phyloP scores from a whole-genome alignment of 2,888 invertebrate species.

The Drosophila paramelanica region DNA sequence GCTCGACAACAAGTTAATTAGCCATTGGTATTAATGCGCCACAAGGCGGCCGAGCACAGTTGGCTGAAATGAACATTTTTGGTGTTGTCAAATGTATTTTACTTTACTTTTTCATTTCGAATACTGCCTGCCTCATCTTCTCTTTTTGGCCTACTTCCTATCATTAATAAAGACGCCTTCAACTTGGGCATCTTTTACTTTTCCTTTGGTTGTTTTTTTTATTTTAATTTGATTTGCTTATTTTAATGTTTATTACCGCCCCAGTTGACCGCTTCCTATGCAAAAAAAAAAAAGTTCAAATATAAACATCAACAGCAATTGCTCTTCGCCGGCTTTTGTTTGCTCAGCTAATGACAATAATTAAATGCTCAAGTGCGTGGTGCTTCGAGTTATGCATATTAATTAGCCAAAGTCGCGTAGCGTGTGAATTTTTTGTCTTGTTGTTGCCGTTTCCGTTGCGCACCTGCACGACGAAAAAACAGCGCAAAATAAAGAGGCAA shows the following conservation, averaged over 20 bases:
- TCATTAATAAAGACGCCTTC: constrained; percentile 65
- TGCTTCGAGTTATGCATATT: constrained; percentile 59
- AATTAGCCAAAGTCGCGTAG: constrained; percentile 55
- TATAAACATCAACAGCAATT: constrained; percentile 13
- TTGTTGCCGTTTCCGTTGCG: constrained; percentile 45
- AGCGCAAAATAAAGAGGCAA: constrained; percentile 34
- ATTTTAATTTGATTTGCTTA: constrained; percentile 54
- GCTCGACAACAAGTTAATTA: constrained; percentile 81
- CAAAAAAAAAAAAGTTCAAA: constrained; percentile 13
- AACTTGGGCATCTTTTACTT: constrained; percentile 22
- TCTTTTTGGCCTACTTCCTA: constrained; percentile 45
- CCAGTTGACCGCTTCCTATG: constrained; percentile 28
- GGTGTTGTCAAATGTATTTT: constrained; percentile 70
- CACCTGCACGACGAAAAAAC: constrained; percentile 51
- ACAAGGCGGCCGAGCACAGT: constrained; percentile 49
- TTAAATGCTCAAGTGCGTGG: constrained; percentile 62
- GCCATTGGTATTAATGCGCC: constrained; percentile 71
- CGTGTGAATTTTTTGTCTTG: constrained; percentile 65
- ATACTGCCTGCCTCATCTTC: constrained; percentile 5
- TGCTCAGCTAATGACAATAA: constrained; percentile 69
- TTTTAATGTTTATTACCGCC: constrained; percentile 63
- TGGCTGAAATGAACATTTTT: constrained; percentile 65
- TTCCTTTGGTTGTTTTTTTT: constrained; percentile 26
- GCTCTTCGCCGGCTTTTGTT: constrained; percentile 30
- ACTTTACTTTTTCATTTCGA: constrained; percentile 33